Evolutionary conservation across 1,140 invertebrate species (phyloP).

Genomic region (Augochlora pura): DNA sequence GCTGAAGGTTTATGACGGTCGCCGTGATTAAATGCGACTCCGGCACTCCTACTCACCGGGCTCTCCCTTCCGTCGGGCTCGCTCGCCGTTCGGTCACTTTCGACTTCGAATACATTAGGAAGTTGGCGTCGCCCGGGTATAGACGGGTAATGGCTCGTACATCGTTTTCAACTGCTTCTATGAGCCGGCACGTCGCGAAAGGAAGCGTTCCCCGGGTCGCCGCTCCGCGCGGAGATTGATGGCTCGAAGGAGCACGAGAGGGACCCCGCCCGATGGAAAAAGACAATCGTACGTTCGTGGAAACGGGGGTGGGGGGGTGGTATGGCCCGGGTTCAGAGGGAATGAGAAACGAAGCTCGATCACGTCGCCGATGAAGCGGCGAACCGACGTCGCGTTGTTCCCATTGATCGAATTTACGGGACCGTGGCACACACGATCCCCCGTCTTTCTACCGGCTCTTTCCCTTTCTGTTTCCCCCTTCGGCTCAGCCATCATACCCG

Average conservation of each 20-base stretch:
- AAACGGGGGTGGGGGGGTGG: constrained; percentile 9
- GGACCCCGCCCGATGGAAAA: neutral
- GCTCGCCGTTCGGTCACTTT: neutral
- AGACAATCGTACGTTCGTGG: neutral
- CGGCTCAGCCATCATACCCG: constrained; percentile 41
- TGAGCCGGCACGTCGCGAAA: constrained; percentile 13
- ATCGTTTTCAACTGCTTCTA: constrained; percentile 20
- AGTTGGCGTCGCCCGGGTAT: neutral
- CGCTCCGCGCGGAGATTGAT: constrained; percentile 26
- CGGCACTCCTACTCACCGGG: too few relatives aligned
- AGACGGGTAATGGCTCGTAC: constrained; percentile 10
- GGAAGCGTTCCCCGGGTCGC: constrained; percentile 32
- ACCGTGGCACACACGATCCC: constrained; percentile 39
- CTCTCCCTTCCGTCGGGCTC: neutral
- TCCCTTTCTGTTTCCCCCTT: too few relatives aligned
- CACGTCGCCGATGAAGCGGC: constrained; percentile 60
- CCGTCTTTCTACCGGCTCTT: constrained; percentile 11
- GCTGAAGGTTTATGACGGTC: neutral
- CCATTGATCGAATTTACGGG: constrained; percentile 58
- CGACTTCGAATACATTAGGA: neutral
- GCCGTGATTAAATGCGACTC: constrained; percentile 6
- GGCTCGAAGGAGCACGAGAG: neutral
- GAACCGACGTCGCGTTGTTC: constrained; percentile 53
- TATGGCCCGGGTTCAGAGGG: neutral
- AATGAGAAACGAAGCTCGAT: constrained; percentile 49